Base-by-base conservation (phyloP, 30 jellyfish, hydroid and myxozoan genomes). In the Aurelia sp. region DNA sequence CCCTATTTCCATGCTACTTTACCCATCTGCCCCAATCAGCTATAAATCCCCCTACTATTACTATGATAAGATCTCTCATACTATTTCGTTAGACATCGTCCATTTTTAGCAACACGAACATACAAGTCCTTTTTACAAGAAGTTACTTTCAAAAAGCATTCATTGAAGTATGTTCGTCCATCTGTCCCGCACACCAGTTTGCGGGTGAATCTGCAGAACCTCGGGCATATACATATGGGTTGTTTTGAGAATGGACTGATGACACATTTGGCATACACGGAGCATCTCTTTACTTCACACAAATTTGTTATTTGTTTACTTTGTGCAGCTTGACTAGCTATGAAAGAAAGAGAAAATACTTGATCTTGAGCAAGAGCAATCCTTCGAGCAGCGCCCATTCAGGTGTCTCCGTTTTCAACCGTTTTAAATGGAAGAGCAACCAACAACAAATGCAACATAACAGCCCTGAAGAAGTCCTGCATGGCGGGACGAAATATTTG, bases 141-240 rank as follows among this genome's bases (percentile, higher is more conserved):
- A 2, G 15, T 9, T 33, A 77, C 89, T 50, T 71, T 58, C 89
- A 88, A 41, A n/a, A 88, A 20, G 66, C 96, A 88, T 15, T 88
- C 96, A 62, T 79, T 88, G 13, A 59, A 48, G 72, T 88, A 88
- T 3, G 85, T 79, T 13, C 88, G 37, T 13, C 92, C 92, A 58
- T 88, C 86, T 15, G 83, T 60, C 13, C 92, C 92, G 76, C 96
- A 88, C 4, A 88, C 68, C 22, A 61, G 52, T 5, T 70, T 66
- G 11, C 76, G 79, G 19, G 8, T 30, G 27, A 88, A 63, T 5
- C 73, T 60, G 73, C 96, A 88, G 31, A 79, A 64, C 33, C 79
- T 71, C 15, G 92, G 92, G 62, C 96, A 88, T 23, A 79, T 18
- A 48, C 96, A 88, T 44, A 70, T 82, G 11, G 96, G 92, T 63